A percentile compares a stretch with the other conserved stretches of the same genome.
These are phyloP conservation scores for Leucopternis melanops DNA, from an alignment of 2,113 vertebrate species.

Conservation along the genomic window DNA sequence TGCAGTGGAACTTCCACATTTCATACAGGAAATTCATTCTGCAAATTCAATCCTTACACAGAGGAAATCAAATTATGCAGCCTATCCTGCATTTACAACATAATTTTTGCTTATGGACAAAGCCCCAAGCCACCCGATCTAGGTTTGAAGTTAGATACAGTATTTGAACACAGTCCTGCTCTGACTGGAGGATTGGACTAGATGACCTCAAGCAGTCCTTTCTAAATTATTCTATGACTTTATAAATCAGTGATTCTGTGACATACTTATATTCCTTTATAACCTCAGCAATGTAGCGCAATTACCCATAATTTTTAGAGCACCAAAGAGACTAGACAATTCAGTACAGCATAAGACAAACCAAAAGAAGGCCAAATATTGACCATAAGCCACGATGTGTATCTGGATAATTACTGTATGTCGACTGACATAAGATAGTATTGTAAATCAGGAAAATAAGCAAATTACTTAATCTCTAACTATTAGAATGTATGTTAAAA, in stretches of 20 bases:
- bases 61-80: neutral
- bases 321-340: neutral
- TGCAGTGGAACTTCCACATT: neutral
- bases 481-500: neutral
- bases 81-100: neutral
- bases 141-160: neutral
- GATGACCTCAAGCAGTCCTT: neutral
- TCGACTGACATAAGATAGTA: neutral
- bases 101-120: neutral
- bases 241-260: neutral
- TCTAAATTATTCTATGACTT: neutral
- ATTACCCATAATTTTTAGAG: neutral
- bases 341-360: neutral
- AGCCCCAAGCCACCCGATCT: neutral
- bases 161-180: neutral
- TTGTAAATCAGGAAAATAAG: neutral
- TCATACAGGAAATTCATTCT: neutral
- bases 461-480: neutral
- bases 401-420: neutral
- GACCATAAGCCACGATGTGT: neutral
- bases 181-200: neutral
- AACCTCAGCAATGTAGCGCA: neutral
- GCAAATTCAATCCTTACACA: neutral
- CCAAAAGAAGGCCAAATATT: neutral
- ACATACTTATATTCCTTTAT: neutral